These are phyloP conservation scores for Oryzias melastigma DNA, from an alignment of 2,113 vertebrate genomes.

Conservation along the genomic window DNA sequence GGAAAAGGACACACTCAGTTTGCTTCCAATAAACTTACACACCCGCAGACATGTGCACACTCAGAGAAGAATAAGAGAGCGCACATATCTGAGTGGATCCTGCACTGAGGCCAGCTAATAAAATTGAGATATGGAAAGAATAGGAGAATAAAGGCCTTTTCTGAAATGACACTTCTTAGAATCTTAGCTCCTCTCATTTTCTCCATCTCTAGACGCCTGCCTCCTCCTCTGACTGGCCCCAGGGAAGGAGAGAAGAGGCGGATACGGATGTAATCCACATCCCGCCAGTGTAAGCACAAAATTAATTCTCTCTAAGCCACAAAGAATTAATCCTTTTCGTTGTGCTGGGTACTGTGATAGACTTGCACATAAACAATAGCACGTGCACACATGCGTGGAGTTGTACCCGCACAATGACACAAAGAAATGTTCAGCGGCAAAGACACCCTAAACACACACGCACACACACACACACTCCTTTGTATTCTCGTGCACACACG, in stretches of 20 bases:
- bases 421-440: constrained; percentile 30
- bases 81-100: constrained; percentile 50
- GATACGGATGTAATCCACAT: constrained; percentile 80
- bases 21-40: constrained; percentile 31
- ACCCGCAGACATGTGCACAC: constrained; percentile 13
- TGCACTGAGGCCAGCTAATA: constrained; percentile 35
- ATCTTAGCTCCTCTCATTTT: constrained; percentile 45
- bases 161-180: constrained; percentile 63
- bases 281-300: constrained; percentile 80
- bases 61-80: constrained; percentile 28
- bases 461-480: constrained; percentile 23
- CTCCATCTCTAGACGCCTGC: constrained; percentile 63
- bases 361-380: constrained; percentile 58
- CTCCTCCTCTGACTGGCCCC: constrained; percentile 57
- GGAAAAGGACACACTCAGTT: constrained; percentile 49
- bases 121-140: constrained; percentile 50
- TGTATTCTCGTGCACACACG: constrained; percentile 33
- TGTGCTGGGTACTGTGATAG: constrained; percentile 60
- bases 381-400: constrained; percentile 28
- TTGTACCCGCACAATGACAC: constrained; percentile 10
- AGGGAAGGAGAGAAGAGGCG: constrained; percentile 65
- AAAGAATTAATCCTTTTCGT: constrained; percentile 81
- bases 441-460: constrained; percentile 35
- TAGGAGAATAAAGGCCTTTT: constrained; percentile 60
- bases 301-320: constrained; percentile 82